These are phyloP conservation scores for Lagopus leucura DNA, from an alignment of 2,113 vertebrate species.

Conservation along the genomic window DNA sequence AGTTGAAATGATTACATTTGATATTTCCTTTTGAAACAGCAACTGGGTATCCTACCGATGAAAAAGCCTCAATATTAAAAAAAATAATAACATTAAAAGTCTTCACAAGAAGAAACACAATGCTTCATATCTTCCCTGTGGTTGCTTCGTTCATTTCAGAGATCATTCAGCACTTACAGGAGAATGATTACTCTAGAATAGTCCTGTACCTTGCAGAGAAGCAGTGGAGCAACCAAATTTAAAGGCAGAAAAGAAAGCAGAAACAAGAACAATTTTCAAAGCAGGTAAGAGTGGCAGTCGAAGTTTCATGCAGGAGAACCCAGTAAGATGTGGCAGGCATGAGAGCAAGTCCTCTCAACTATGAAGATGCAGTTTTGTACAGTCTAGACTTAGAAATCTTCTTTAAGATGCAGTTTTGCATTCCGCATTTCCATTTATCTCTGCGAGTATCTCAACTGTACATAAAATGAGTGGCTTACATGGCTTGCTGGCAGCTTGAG, in stretches of 20 bases:
- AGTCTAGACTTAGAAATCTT: background rate
- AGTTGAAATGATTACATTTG: background rate
- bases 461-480: conserved; percentile 77
- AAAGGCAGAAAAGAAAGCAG: background rate
- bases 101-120: background rate
- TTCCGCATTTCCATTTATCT: background rate
- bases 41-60: background rate
- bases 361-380: background rate
- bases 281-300: background rate
- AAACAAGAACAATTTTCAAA: background rate
- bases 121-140: background rate
- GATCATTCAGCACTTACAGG: background rate
- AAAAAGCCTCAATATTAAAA: background rate
- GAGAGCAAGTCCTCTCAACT: background rate
- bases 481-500: conserved; percentile 80
- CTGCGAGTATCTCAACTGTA: background rate
- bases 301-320: background rate
- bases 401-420: background rate
- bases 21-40: background rate
- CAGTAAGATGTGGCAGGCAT: background rate
- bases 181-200: background rate
- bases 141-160: background rate
- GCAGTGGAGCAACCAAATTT: background rate
- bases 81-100: background rate
- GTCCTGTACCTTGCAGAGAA: background rate